These are phyloP conservation scores for Eufriesea mexicana DNA, from an alignment of 1,140 invertebrate species.

Conservation along the genomic window DNA sequence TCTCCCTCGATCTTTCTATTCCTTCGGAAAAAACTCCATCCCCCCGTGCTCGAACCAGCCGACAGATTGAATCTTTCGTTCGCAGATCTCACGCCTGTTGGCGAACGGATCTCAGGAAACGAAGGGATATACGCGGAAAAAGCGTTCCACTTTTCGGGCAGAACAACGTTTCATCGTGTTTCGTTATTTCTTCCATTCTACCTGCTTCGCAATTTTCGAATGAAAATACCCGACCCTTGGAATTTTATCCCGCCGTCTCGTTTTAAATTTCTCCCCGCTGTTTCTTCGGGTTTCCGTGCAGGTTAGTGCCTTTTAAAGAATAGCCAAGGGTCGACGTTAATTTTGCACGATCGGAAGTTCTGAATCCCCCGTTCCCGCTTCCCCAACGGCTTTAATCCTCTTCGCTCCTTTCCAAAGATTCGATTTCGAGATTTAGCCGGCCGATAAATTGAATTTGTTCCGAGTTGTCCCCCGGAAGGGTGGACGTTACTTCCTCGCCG, in stretches of 20 bases:
- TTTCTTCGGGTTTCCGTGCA: neutral
- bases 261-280: neutral
- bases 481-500: slow-evolving; percentile 26
- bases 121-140: neutral
- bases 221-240: neutral
- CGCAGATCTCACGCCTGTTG: slow-evolving; percentile 7
- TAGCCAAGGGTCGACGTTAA: neutral
- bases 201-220: neutral
- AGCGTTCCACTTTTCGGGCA: neutral
- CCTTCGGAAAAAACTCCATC: slow-evolving; percentile 15
- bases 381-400: neutral
- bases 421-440: slow-evolving; percentile 40
- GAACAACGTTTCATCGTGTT: neutral
- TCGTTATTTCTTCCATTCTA: neutral
- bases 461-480: neutral
- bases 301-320: neutral
- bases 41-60: neutral
- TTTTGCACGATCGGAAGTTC: slow-evolving; percentile 19
- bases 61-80: slow-evolving; percentile 35
- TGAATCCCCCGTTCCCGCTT: too few relatives aligned
- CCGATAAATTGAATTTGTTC: slow-evolving; percentile 46
- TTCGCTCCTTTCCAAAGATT: slow-evolving; percentile 26
- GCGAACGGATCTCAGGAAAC: neutral
- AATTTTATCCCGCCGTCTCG: neutral
- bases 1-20: neutral